phyloP scores from a whole-genome alignment of 2,888 invertebrate genomes.

The Vesta saturnalis region DNA sequence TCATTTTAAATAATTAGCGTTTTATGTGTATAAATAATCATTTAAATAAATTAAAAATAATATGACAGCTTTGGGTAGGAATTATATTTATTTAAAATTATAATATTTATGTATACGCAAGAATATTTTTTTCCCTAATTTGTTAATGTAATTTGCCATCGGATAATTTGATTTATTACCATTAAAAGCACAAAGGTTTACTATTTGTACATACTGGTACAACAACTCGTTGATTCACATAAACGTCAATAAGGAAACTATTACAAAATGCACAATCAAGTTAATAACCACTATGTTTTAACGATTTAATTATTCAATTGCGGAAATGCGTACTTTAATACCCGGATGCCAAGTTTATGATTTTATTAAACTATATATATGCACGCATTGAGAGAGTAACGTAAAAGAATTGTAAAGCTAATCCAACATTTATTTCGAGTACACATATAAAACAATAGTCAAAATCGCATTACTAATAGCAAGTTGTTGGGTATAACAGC shows the following conservation, averaged over 20 bases:
- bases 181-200: background rate
- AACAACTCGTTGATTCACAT: background rate
- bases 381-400: no score
- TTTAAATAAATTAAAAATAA: constrained; percentile 18
- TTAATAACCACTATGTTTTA: background rate
- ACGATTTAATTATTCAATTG: constrained; percentile 10
- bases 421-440: no score
- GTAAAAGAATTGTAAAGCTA: no score
- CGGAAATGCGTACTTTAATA: background rate
- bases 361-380: background rate
- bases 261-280: constrained; percentile 8
- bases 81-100: constrained; percentile 12
- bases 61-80: constrained; percentile 8
- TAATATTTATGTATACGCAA: background rate
- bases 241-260: constrained; percentile 9
- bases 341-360: background rate
- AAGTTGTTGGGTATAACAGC: no score
- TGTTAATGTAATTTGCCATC: constrained; percentile 10
- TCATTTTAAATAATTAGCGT: constrained; percentile 34
- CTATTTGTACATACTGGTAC: background rate
- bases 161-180: constrained; percentile 6
- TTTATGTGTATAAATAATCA: constrained; percentile 14
- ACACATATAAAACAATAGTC: no score
- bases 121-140: constrained; percentile 4
- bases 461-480: no score